phyloP scores from a whole-genome alignment of 2,888 invertebrate genomes.

The Cryptus viduatorius region DNA sequence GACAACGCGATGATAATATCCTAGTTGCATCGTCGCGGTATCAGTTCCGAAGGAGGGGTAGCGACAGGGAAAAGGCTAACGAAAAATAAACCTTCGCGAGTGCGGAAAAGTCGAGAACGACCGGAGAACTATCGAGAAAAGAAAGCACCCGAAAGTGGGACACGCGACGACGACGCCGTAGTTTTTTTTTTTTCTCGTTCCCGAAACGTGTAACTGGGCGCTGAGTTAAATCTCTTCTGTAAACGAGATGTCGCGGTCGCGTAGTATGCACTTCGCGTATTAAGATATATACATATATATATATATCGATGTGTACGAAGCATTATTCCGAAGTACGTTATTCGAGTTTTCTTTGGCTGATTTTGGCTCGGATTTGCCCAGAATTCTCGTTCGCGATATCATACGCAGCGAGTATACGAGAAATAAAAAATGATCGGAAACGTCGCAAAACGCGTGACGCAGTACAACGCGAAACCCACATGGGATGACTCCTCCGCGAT shows the following conservation, averaged over 20 bases:
- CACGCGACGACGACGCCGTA: constrained; percentile 7
- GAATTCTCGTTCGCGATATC: constrained; percentile 35
- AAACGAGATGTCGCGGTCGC: constrained; percentile 14
- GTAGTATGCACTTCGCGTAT: background rate
- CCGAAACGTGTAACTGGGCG: background rate
- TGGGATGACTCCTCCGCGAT: background rate
- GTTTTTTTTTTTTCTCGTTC: background rate
- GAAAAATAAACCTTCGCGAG: constrained; percentile 7
- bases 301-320: constrained; percentile 8
- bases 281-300: constrained; percentile 12
- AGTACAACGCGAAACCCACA: background rate
- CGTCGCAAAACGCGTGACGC: background rate
- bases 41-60: background rate
- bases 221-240: constrained; percentile 8
- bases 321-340: constrained; percentile 33
- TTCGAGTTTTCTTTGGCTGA: constrained; percentile 6
- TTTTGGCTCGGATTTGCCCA: constrained; percentile 50
- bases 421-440: background rate
- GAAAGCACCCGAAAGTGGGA: constrained; percentile 26
- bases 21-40: background rate
- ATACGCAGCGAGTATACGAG: constrained; percentile 17
- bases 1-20: background rate
- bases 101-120: background rate
- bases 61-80: background rate
- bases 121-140: background rate